Conservation (phyloP, 2,888 invertebrate genomes). For the Synanthedon vespiformis region DNA sequence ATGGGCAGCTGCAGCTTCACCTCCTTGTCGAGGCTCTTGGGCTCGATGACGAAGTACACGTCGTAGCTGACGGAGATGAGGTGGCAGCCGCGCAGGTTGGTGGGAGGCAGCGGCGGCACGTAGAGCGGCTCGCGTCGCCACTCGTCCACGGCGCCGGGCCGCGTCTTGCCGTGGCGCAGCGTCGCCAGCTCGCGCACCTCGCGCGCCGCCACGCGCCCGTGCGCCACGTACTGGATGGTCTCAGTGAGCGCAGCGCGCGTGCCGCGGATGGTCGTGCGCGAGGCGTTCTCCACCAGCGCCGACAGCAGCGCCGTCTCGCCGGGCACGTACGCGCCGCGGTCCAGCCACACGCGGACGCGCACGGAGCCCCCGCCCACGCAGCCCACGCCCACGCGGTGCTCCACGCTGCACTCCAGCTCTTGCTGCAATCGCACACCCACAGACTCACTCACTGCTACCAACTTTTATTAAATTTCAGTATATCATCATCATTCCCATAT, state of each 20-base stretch:
- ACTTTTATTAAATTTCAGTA: background rate
- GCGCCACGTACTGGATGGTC: constrained; percentile 90
- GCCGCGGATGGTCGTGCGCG: constrained; percentile 85
- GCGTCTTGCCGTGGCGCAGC: constrained; percentile 82
- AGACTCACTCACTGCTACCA: background rate
- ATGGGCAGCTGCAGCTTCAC: constrained; percentile 93
- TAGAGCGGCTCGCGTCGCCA: constrained; percentile 91
- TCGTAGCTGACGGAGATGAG: constrained; percentile 94
- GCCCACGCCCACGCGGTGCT: constrained; percentile 89
- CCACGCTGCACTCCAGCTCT: constrained; percentile 91
- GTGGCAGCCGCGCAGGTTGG: constrained; percentile 93
- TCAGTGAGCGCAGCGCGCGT: constrained; percentile 82
- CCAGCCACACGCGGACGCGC: constrained; percentile 85
- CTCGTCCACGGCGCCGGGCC: constrained; percentile 83
- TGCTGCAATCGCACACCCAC: constrained; percentile 22
- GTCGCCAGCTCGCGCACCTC: constrained; percentile 88
- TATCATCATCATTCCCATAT: no score
- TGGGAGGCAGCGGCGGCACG: constrained; percentile 94
- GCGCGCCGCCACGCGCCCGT: constrained; percentile 87
- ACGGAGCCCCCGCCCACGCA: constrained; percentile 91
- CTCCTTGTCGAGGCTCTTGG: constrained; percentile 91
- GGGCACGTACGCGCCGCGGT: constrained; percentile 94
- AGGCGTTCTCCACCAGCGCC: constrained; percentile 87
- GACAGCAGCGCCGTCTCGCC: constrained; percentile 92
- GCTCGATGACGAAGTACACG: constrained; percentile 93